phyloP scores from a whole-genome alignment of 2,113 vertebrate genomes.

The Tychaedon coryphoeus region DNA sequence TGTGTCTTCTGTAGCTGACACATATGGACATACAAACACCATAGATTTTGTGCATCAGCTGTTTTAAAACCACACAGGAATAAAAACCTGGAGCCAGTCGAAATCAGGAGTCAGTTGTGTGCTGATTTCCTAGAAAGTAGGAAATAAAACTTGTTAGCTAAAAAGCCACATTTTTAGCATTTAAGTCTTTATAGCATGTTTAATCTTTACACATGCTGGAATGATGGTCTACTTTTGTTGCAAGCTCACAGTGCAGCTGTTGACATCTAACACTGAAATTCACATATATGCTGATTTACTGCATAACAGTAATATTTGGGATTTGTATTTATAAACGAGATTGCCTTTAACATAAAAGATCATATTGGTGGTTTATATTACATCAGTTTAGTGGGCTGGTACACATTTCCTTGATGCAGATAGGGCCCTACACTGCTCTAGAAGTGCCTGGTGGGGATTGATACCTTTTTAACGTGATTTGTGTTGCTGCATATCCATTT shows the following conservation, averaged over 20 bases:
- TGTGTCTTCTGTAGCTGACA: not conserved
- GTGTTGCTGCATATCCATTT: not conserved
- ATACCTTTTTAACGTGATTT: not conserved
- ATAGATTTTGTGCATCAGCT: not conserved
- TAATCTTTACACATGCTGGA: not conserved
- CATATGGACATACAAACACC: accelerated
- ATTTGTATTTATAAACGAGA: not conserved
- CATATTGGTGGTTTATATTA: not conserved
- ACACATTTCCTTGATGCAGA: not conserved
- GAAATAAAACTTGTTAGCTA: not conserved
- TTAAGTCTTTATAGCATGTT: too few species aligned
- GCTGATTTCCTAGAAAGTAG: not conserved
- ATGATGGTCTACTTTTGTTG: not conserved
- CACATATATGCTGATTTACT: not conserved
- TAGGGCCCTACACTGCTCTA: not conserved
- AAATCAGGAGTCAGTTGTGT: not conserved
- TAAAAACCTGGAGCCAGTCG: not conserved
- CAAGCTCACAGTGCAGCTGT: not conserved
- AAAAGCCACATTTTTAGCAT: not conserved
- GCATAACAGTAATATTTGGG: not conserved
- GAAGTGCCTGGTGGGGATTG: not conserved
- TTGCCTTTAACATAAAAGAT: not conserved
- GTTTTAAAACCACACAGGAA: not conserved
- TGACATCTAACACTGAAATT: not conserved
- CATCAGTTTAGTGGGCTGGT: not conserved